Evolutionary conservation across 1,140 invertebrate species (phyloP), one percentile per base, ranked within the genome.

Genomic region (Drosophila equinoxialis): DNA sequence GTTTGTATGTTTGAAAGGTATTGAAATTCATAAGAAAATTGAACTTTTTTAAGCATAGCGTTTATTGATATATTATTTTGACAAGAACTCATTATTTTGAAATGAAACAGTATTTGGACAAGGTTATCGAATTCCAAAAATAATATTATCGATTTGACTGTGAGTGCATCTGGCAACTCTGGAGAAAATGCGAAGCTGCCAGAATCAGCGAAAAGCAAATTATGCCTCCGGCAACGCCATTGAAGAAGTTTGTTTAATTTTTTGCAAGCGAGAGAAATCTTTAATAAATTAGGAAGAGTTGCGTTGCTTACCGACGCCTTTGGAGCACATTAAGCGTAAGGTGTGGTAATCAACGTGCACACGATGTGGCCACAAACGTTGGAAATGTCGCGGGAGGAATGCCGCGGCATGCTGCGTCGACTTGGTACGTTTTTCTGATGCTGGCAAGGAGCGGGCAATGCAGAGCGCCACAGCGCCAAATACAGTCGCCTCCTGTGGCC

Each of bases 301-400:
- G 67, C 72, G 64, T 68, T 73, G 72, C 68, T 79, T 70, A 13
- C 54, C 35, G 79, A 70, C 54, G 71, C 68, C 65, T 68, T 30
- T 71, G 71, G 71, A 74, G 59, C 54, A 57, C 79, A 71, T 71
- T 63, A 60, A 69, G 71, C 60, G 55, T 67, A 78, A 55, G 81
- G 79, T 71, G 84, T 82, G 75, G 58, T 63, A 75, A 70, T 63
- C 61, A 68, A 68, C 65, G 45, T 68, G 59, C 63, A 87, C 63
- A 87, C 94, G 70, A 96, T 96, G 95, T 95, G 95, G 94, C 95
- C 96, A 67, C 92, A 94, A 92, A 93, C 95, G 71, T 91, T 96
- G 66, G 95, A 97, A 92, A 95, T 96, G 94, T 95, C 94, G 77
- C 95, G 95, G 86, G 96, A 98, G 92, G 97, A 98, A 92, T 98